Evolutionary conservation across 2,888 invertebrate species (phyloP).

Genomic region (Phaedon cochleariae): DNA sequence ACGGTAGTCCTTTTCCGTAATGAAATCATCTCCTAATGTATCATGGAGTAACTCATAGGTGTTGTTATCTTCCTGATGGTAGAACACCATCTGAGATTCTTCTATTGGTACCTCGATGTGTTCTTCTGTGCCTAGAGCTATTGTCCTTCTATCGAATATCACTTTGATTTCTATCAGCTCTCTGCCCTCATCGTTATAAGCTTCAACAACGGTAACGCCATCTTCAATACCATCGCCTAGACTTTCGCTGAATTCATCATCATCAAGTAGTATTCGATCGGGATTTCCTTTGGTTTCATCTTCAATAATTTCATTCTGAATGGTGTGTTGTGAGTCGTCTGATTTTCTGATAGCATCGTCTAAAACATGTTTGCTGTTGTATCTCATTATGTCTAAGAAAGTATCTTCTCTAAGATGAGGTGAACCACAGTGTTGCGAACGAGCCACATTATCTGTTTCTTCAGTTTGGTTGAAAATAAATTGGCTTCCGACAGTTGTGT

Average conservation of each 20-base stretch:
- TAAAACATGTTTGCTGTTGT: not conserved
- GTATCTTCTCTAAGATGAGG: not conserved
- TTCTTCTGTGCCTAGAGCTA: conserved; percentile 16
- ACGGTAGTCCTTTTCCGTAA: not conserved
- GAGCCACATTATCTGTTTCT: not conserved
- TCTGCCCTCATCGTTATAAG: conserved; percentile 51
- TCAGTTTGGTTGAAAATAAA: not conserved
- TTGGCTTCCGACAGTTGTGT: not conserved
- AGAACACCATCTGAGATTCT: conserved; percentile 36
- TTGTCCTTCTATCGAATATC: conserved; percentile 42
- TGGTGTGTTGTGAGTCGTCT: not conserved
- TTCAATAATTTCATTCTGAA: not conserved
- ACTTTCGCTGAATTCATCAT: conserved; percentile 38
- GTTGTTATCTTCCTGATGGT: conserved; percentile 25
- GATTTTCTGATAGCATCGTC: not conserved
- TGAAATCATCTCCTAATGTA: not conserved
- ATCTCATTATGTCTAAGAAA: not conserved
- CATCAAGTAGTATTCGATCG: too few species aligned
- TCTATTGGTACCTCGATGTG: conserved; percentile 22
- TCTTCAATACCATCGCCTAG: conserved; percentile 41
- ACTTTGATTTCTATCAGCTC: conserved; percentile 50
- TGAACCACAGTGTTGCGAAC: not conserved
- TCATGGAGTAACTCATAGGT: conserved; percentile 22
- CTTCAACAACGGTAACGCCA: conserved; percentile 48
- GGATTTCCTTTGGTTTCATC: too few species aligned